Conservation (phyloP, 2,113 vertebrate genomes). For the Chitala chitala region DNA sequence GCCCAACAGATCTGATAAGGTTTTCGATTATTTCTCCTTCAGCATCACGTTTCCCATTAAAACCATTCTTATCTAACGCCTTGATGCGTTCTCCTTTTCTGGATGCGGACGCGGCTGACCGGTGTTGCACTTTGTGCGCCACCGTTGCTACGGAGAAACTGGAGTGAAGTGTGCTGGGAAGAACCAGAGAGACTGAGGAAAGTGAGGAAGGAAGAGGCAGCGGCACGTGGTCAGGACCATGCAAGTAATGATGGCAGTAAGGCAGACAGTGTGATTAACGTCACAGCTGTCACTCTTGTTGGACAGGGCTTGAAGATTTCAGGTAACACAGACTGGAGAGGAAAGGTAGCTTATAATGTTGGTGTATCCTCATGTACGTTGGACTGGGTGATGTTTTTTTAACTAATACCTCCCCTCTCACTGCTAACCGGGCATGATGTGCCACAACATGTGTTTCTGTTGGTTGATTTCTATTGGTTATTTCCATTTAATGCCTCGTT, state of each 20-base stretch:
- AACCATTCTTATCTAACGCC: conserved; percentile 15
- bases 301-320: background rate
- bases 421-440: background rate
- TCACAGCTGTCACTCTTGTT: background rate
- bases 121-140: background rate
- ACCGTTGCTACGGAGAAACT: background rate
- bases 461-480: too few relatives aligned
- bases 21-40: conserved; percentile 17
- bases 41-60: conserved; percentile 12
- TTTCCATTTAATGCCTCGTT: background rate
- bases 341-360: too few relatives aligned
- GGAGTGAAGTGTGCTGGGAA: background rate
- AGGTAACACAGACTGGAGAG: background rate
- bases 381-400: too few relatives aligned
- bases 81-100: background rate
- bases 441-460: background rate
- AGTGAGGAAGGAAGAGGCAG: background rate
- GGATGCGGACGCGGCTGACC: background rate
- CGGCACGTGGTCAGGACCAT: background rate
- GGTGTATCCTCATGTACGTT: too few relatives aligned
- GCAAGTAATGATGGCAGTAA: background rate
- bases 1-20: conserved; percentile 21
- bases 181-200: background rate
- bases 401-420: too few relatives aligned
- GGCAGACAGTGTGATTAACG: background rate